Evolutionary conservation across 2,797 vertebrate species (phyloP).

Genomic region (Hemibagrus guttatus): DNA sequence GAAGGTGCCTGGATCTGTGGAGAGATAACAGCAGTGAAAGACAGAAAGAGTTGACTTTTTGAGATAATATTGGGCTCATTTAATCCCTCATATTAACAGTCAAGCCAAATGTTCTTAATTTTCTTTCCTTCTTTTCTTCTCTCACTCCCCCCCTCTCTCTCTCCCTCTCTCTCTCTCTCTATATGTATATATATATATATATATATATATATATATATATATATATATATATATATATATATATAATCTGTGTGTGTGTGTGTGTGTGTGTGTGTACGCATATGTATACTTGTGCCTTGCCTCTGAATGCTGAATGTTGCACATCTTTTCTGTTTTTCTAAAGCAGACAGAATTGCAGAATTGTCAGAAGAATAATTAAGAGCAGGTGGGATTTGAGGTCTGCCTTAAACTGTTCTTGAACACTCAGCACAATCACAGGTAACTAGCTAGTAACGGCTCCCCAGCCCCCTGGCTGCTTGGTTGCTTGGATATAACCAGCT

Average conservation of each 20-base stretch:
- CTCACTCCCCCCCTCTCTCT: too few relatives aligned
- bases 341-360: constrained; percentile 64
- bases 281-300: not conserved
- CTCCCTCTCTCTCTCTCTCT: too few relatives aligned
- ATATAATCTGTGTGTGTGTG: not conserved
- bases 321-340: constrained; percentile 16
- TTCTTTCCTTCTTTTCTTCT: too few relatives aligned
- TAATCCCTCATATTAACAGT: not conserved
- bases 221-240: not conserved
- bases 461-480: constrained; percentile 68
- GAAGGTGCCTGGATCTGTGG: constrained; percentile 74
- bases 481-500: constrained; percentile 64
- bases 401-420: constrained; percentile 53
- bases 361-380: constrained; percentile 67
- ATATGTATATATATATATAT: not conserved
- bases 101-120: too few relatives aligned
- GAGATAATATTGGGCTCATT: not conserved
- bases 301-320: not conserved
- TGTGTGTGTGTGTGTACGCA: not conserved
- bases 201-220: not conserved
- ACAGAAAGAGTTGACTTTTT: not conserved
- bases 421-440: constrained; percentile 63
- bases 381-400: constrained; percentile 50
- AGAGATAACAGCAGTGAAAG: constrained; percentile 29
- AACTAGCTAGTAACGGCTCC: constrained; percentile 66